Percentiles rank a stretch among this genome's conserved stretches.
These are phyloP conservation scores for Calameuta idolon DNA, from an alignment of 2,888 invertebrate genomes.

Conservation along the genomic window DNA sequence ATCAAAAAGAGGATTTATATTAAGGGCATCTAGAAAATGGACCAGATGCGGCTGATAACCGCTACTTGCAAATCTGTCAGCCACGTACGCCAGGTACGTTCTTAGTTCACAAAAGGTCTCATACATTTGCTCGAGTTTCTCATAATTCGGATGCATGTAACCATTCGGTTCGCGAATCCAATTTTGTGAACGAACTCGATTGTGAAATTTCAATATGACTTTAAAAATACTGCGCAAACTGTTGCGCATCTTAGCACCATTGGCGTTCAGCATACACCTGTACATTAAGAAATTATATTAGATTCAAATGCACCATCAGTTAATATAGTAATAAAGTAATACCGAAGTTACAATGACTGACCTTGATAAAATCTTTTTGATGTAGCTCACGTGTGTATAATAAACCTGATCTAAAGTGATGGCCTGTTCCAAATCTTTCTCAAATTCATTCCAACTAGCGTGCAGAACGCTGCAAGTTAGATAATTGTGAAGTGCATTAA, in stretches of 20 bases:
- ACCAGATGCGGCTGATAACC: conserved; percentile 77
- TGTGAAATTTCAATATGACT: conserved; percentile 78
- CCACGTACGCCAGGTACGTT: conserved; percentile 74
- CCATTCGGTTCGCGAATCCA: conserved; percentile 70
- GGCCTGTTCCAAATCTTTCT: conserved; percentile 75
- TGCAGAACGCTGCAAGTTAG: conserved; percentile 82
- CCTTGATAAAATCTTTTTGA: conserved; percentile 80
- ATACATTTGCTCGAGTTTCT: conserved; percentile 72
- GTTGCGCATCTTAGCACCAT: conserved; percentile 77
- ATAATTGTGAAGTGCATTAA: conserved; percentile 81
- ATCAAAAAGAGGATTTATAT: conserved; percentile 71
- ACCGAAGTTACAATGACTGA: conserved; percentile 49
- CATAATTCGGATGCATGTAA: conserved; percentile 73
- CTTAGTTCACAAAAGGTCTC: conserved; percentile 73
- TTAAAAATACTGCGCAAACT: conserved; percentile 79
- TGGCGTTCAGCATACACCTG: conserved; percentile 79
- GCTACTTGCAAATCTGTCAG: conserved; percentile 73
- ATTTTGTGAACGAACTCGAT: conserved; percentile 71
- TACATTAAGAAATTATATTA: conserved; percentile 31
- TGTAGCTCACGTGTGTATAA: conserved; percentile 77
- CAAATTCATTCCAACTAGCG: conserved; percentile 80
- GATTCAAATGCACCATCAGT: not conserved
- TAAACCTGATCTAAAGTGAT: conserved; percentile 80
- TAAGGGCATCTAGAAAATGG: conserved; percentile 76
- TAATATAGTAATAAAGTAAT: conserved; percentile 14